Percentiles rank a stretch among this genome's conserved stretches.
Evolutionary conservation across 2,888 invertebrate genomes (phyloP).

Genomic region (Xanthorhoe designata): DNA sequence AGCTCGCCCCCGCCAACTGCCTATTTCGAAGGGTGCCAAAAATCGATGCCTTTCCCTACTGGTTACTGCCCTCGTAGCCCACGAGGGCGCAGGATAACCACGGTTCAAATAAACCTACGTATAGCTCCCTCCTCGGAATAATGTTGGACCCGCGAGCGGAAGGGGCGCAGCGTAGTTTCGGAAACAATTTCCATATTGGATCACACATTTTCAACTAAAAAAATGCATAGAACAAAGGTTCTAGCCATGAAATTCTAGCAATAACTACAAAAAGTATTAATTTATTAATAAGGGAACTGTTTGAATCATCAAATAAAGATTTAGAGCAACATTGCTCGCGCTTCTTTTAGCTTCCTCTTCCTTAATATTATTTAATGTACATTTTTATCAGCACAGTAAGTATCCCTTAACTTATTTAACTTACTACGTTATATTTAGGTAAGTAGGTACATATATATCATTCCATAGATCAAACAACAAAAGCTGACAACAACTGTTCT

Average conservation of each 20-base stretch:
- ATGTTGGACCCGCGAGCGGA: conserved; percentile 24
- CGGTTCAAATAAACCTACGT: conserved; percentile 56
- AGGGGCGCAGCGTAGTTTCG: conserved; percentile 11
- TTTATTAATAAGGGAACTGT: too few relatives aligned
- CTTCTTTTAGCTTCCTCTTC: neutral
- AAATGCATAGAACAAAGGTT: neutral
- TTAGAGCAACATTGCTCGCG: too few relatives aligned
- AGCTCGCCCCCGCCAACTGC: conserved; percentile 71
- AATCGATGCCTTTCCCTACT: conserved; percentile 80
- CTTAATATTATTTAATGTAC: neutral
- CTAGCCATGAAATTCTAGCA: neutral
- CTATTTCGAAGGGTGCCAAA: conserved; percentile 74
- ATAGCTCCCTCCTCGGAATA: conserved; percentile 42
- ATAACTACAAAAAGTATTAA: neutral
- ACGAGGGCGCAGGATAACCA: conserved; percentile 66
- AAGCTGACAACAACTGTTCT: conserved; percentile 9
- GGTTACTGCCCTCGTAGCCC: conserved; percentile 64
- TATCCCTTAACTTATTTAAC: neutral
- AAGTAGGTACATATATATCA: too few relatives aligned
- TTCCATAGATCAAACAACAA: conserved; percentile 1
- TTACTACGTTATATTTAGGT: neutral
- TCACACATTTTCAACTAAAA: conserved; percentile 5
- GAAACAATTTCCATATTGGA: conserved; percentile 9
- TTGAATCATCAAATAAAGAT: too few relatives aligned
- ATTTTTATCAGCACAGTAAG: neutral